phyloP scores from a whole-genome alignment of 2,797 vertebrate species.

The Potorous gilbertii region DNA sequence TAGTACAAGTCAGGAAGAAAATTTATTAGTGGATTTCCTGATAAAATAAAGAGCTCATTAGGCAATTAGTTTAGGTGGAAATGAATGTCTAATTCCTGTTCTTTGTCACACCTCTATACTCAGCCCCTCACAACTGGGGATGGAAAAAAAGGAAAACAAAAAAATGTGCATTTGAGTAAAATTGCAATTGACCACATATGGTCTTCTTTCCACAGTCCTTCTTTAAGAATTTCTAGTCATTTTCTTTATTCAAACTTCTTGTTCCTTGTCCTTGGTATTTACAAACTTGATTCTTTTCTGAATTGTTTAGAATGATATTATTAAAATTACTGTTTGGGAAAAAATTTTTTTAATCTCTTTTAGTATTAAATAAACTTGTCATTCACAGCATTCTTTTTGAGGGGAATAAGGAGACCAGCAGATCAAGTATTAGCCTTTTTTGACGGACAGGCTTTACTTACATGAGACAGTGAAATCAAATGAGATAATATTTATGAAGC shows the following conservation, averaged over 20 bases:
- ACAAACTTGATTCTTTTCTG: neutral
- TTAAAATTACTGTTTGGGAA: constrained; percentile 18
- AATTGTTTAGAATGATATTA: neutral
- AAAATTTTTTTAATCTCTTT: neutral
- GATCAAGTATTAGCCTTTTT: neutral
- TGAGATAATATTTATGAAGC: neutral
- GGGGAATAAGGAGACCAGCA: neutral
- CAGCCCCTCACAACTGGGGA: constrained; percentile 8
- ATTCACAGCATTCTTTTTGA: neutral
- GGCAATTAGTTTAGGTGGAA: constrained; percentile 69
- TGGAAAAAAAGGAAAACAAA: neutral
- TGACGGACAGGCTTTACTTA: neutral
- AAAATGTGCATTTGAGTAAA: neutral
- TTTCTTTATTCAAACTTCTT: constrained; percentile 33
- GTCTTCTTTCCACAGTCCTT: neutral
- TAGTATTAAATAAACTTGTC: neutral
- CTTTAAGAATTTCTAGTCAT: constrained; percentile 32
- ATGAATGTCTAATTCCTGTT: constrained; percentile 60
- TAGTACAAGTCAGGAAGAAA: constrained; percentile 63
- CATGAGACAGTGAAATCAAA: neutral
- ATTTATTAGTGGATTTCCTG: constrained; percentile 68
- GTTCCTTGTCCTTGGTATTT: neutral
- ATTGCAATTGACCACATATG: neutral
- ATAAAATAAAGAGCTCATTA: constrained; percentile 63
- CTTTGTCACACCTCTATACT: constrained; percentile 46